Evolutionary conservation across 2,888 invertebrate genomes (phyloP).

Genomic region (Acheta domesticus): DNA sequence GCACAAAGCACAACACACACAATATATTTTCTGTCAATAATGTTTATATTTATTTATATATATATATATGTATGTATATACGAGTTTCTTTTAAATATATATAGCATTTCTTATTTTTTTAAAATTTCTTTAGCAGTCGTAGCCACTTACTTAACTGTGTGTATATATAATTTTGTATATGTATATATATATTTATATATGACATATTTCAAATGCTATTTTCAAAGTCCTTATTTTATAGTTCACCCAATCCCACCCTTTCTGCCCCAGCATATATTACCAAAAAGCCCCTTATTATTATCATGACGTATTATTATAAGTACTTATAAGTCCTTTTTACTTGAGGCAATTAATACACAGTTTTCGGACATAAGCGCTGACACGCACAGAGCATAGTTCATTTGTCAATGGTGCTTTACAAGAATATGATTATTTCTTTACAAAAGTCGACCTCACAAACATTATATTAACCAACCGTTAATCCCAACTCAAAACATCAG

Average conservation of each 20-base stretch:
- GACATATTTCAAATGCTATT: slow-evolving; percentile 7
- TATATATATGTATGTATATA: slow-evolving; percentile 1
- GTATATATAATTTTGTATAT: neutral
- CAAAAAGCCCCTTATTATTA: slow-evolving; percentile 18
- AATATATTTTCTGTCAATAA: slow-evolving; percentile 18
- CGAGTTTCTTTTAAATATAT: slow-evolving; percentile 18
- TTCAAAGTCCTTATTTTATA: slow-evolving; percentile 3
- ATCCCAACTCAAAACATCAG: neutral
- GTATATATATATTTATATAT: slow-evolving; percentile 18
- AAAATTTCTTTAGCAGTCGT: neutral
- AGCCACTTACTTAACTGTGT: slow-evolving; percentile 18
- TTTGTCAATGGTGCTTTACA: neutral
- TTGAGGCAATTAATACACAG: neutral
- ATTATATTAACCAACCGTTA: neutral
- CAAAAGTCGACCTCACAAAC: neutral
- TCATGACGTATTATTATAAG: slow-evolving; percentile 9
- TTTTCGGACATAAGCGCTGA: slow-evolving; percentile 6
- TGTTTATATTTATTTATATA: neutral
- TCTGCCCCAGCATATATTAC: slow-evolving; percentile 10
- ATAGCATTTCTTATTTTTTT: neutral
- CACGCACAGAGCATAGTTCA: slow-evolving; percentile 11
- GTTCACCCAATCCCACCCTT: neutral
- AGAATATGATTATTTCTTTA: slow-evolving; percentile 11
- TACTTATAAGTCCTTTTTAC: neutral
- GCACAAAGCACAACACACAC: slow-evolving; percentile 18